A percentile compares a stretch with the other conserved stretches of the same genome.
phyloP scores from a whole-genome alignment of 2,888 invertebrate genomes.

The Cheilosia variabilis region DNA sequence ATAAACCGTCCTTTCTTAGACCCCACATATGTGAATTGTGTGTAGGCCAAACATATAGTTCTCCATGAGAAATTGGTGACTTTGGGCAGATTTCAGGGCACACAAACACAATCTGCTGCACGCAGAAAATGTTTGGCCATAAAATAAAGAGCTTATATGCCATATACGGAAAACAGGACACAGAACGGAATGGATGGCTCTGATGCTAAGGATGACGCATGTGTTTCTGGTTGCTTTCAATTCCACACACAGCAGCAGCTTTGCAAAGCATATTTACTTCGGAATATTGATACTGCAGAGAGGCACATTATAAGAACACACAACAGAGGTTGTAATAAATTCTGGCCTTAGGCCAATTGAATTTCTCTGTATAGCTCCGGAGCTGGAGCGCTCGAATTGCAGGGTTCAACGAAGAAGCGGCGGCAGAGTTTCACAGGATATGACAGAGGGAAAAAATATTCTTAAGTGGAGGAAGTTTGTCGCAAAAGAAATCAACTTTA shows the following conservation, averaged over 20 bases:
- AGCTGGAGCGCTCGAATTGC: conserved; percentile 15
- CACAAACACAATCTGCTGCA: conserved; percentile 61
- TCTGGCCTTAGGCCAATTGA: conserved; percentile 68
- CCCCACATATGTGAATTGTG: background rate
- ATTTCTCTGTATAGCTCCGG: conserved; percentile 16
- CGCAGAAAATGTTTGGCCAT: conserved; percentile 59
- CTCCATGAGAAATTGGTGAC: conserved; percentile 22
- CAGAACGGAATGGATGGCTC: background rate
- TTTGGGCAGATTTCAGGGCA: conserved; percentile 50
- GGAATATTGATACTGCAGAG: conserved; percentile 46
- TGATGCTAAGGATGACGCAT: conserved; percentile 50
- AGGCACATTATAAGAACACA: conserved; percentile 9
- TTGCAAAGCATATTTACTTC: conserved; percentile 63
- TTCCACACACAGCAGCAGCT: conserved; percentile 33
- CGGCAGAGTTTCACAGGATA: background rate
- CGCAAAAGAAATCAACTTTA: conserved; percentile 38
- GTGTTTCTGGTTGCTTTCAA: conserved; percentile 43
- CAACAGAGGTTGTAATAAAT: conserved; percentile 50
- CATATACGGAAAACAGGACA: conserved; percentile 7
- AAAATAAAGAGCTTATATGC: conserved; percentile 69
- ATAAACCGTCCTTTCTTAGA: conserved; percentile 19
- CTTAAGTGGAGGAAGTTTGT: conserved; percentile 31
- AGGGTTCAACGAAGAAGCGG: background rate
- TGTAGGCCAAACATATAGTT: conserved; percentile 43
- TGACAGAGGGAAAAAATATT: conserved; percentile 18